phyloP scores from a whole-genome alignment of 2,888 invertebrate species.

The Eumacrocentrus americanus region DNA sequence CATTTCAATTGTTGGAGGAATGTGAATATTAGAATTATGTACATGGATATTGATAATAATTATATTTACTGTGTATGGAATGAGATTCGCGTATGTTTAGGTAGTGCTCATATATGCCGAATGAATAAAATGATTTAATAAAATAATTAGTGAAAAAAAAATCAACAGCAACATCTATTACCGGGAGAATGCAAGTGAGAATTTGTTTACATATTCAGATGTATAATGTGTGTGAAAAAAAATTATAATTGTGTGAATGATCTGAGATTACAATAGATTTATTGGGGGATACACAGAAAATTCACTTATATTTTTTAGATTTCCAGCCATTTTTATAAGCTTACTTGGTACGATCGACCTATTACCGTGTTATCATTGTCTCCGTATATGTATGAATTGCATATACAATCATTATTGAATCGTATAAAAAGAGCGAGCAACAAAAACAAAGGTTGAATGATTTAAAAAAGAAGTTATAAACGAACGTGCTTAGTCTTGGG shows the following conservation, averaged over 20 bases:
- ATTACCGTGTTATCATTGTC: constrained; percentile 49
- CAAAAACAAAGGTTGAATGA: constrained; percentile 13
- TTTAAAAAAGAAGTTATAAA: constrained; percentile 11
- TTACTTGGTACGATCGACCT: constrained; percentile 55
- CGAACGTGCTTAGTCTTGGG: neutral
- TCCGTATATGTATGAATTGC: constrained; percentile 17
- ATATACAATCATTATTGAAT: constrained; percentile 7
- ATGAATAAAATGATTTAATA: neutral
- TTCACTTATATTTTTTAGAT: constrained; percentile 60
- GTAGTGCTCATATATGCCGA: constrained; percentile 15
- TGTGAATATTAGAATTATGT: constrained; percentile 56
- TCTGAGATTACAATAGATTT: constrained; percentile 21
- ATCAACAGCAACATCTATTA: constrained; percentile 19
- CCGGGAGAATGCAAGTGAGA: constrained; percentile 27
- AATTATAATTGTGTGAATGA: constrained; percentile 19
- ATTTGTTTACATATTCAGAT: constrained; percentile 20
- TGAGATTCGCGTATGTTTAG: neutral
- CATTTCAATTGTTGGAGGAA: constrained; percentile 61
- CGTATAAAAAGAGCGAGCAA: neutral
- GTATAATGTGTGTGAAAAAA: neutral
- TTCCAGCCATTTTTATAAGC: constrained; percentile 59
- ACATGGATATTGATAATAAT: constrained; percentile 35
- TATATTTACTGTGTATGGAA: constrained; percentile 23
- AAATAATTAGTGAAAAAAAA: constrained; percentile 7
- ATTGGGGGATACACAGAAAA: constrained; percentile 36